These are phyloP conservation scores for Ethmia dodecea DNA, from an alignment of 2,888 invertebrate genomes.

Conservation along the genomic window DNA sequence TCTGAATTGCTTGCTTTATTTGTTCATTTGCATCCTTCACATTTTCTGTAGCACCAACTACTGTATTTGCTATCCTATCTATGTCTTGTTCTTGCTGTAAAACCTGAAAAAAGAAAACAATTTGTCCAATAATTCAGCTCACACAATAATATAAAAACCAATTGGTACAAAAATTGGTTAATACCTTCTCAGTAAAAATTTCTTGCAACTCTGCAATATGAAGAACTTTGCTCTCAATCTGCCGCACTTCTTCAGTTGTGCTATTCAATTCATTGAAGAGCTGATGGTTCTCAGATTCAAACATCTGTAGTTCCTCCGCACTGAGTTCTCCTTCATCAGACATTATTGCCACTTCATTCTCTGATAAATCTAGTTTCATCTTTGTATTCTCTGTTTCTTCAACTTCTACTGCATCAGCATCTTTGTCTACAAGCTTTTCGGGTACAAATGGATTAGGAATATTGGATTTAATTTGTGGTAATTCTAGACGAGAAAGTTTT, in stretches of 20 bases:
- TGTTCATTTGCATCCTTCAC: slow-evolving; percentile 98
- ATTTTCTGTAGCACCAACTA: slow-evolving; percentile 95
- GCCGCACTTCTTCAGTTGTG: slow-evolving; percentile 92
- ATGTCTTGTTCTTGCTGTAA: slow-evolving; percentile 96
- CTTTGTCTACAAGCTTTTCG: slow-evolving; percentile 39
- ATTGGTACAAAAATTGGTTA: neutral
- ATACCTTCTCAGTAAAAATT: slow-evolving; percentile 95
- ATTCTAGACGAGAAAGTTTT: slow-evolving; percentile 85
- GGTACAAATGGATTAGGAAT: slow-evolving; percentile 50
- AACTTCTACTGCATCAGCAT: slow-evolving; percentile 26
- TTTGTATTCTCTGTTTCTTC: slow-evolving; percentile 44
- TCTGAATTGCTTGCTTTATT: slow-evolving; percentile 96
- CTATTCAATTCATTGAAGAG: slow-evolving; percentile 92
- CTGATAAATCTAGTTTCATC: slow-evolving; percentile 51
- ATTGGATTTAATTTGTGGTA: slow-evolving; percentile 39
- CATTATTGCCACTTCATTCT: slow-evolving; percentile 62
- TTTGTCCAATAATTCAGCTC: neutral
- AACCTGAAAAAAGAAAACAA: slow-evolving; percentile 67
- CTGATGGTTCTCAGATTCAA: slow-evolving; percentile 93
- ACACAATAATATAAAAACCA: neutral
- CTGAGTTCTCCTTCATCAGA: slow-evolving; percentile 83
- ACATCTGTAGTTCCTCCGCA: slow-evolving; percentile 94
- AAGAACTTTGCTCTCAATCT: slow-evolving; percentile 94
- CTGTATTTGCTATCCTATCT: slow-evolving; percentile 91
- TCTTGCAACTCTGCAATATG: slow-evolving; percentile 97